Evolutionary conservation across 2,888 invertebrate species (phyloP).

Genomic region (Deilephila elpenor): DNA sequence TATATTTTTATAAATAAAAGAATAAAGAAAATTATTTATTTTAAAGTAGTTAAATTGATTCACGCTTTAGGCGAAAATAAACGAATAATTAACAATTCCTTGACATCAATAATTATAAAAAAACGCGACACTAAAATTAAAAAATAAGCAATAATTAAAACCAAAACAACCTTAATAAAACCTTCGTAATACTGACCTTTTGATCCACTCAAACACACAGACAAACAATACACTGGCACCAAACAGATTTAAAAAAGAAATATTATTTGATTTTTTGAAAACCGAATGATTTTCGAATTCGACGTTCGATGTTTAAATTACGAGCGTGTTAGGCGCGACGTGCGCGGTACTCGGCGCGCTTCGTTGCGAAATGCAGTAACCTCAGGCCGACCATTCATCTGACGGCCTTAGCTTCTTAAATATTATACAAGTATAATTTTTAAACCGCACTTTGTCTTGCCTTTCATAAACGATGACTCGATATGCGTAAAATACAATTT

Average conservation of each 20-base stretch:
- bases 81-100: too few relatives aligned
- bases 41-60: too few relatives aligned
- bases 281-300: neutral
- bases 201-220: neutral
- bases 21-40: too few relatives aligned
- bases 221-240: conserved; percentile 8
- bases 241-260: neutral
- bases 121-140: neutral
- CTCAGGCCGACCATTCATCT: conserved; percentile 31
- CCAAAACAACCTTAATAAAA: neutral
- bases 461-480: conserved; percentile 4
- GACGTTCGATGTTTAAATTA: conserved; percentile 10
- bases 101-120: neutral
- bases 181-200: neutral
- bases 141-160: neutral
- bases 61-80: too few relatives aligned
- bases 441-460: conserved; percentile 22
- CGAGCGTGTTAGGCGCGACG: conserved; percentile 18
- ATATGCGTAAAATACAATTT: too few relatives aligned
- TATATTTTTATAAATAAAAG: too few relatives aligned
- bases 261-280: neutral
- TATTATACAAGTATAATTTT: conserved; percentile 6
- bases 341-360: conserved; percentile 11
- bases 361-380: conserved; percentile 30
- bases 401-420: conserved; percentile 22